These are phyloP conservation scores for Mionectes macconnelli DNA, from an alignment of 2,113 vertebrate species.

Conservation along the genomic window DNA sequence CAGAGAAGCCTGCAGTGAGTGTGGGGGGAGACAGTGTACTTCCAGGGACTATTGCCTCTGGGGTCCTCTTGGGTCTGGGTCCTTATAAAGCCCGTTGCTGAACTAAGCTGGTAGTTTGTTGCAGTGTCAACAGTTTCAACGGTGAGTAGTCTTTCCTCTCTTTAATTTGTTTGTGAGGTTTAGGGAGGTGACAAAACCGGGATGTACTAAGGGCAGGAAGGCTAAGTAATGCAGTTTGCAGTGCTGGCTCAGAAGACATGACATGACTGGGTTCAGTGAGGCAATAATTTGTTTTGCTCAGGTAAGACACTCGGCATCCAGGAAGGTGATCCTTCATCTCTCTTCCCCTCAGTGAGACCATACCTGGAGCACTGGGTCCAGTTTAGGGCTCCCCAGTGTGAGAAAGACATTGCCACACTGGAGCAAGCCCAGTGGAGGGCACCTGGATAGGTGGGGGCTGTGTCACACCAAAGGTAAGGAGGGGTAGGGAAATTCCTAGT, in stretches of 20 bases:
- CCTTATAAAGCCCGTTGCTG: background rate
- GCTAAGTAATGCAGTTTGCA: background rate
- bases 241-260: background rate
- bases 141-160: background rate
- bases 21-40: accelerated
- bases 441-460: background rate
- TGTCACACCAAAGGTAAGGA: accelerated
- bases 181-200: background rate
- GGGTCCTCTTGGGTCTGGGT: background rate
- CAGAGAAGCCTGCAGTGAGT: background rate
- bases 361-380: background rate
- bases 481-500: background rate
- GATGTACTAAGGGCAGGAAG: background rate
- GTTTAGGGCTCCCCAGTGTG: background rate
- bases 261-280: background rate
- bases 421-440: background rate
- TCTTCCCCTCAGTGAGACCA: background rate
- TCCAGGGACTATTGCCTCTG: background rate
- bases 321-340: background rate
- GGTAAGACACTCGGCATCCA: background rate
- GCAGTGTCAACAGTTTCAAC: background rate
- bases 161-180: background rate
- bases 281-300: background rate
- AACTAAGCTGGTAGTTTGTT: background rate
- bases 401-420: background rate